These are phyloP conservation scores for Zygogramma bicolorata DNA, from an alignment of 2,888 invertebrate species.

Conservation along the genomic window DNA sequence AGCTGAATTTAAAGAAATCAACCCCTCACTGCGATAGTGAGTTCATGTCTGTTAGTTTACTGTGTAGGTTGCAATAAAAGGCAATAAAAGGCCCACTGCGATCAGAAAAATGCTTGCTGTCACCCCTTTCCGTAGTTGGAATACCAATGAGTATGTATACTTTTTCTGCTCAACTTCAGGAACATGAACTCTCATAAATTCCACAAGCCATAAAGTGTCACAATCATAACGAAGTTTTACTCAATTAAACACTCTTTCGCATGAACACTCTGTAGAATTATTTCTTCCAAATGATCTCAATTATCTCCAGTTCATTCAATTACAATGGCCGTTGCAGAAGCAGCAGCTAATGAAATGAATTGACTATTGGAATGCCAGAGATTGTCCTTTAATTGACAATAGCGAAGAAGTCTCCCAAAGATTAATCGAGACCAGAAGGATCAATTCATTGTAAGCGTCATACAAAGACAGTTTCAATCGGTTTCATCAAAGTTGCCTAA, in stretches of 20 bases:
- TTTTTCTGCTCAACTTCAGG: too few relatives aligned
- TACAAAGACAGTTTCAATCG: not conserved
- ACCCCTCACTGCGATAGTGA: too few relatives aligned
- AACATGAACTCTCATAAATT: too few relatives aligned
- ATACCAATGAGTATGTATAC: too few relatives aligned
- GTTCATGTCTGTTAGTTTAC: too few relatives aligned
- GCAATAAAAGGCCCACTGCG: too few relatives aligned
- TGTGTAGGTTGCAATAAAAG: too few relatives aligned
- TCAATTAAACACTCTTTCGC: not conserved
- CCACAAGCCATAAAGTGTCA: too few relatives aligned
- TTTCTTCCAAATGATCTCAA: not conserved
- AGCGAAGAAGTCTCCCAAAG: not conserved
- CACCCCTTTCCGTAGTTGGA: too few relatives aligned
- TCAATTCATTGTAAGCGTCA: not conserved
- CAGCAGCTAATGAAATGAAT: not conserved
- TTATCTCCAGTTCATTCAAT: not conserved
- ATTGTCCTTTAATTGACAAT: not conserved
- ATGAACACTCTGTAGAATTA: not conserved
- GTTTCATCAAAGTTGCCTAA: not conserved
- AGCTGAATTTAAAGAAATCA: too few relatives aligned
- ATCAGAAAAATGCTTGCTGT: too few relatives aligned
- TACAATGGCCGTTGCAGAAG: not conserved
- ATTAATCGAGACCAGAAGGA: not conserved
- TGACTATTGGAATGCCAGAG: conserved; percentile 14
- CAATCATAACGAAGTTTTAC: too few relatives aligned